Percentiles rank a stretch among this genome's conserved stretches.
These are phyloP conservation scores for Galerucella pusilla DNA, from an alignment of 2,888 invertebrate species.

Conservation along the genomic window DNA sequence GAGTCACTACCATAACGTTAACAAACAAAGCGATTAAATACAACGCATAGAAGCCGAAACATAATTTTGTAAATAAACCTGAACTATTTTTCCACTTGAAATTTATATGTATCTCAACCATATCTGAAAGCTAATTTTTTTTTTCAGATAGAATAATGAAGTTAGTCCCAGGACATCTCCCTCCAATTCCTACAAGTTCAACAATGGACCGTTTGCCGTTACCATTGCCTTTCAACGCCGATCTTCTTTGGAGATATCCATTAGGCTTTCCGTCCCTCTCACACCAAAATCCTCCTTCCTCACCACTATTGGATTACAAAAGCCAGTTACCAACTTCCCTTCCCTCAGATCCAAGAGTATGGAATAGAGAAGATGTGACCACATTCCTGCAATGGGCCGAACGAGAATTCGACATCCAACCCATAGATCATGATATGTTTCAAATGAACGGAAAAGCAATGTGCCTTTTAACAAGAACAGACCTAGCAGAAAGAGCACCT, in stretches of 20 bases:
- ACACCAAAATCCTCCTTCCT: slow-evolving; percentile 71
- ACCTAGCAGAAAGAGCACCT: slow-evolving; percentile 91
- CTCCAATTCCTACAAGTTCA: slow-evolving; percentile 62
- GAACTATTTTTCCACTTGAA: too few species aligned
- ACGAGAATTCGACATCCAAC: slow-evolving; percentile 90
- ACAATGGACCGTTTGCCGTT: slow-evolving; percentile 79
- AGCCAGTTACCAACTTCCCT: slow-evolving; percentile 85
- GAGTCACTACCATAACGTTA: too few species aligned
- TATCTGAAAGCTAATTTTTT: slow-evolving; percentile 29
- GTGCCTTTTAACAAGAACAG: slow-evolving; percentile 88
- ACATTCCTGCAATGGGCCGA: slow-evolving; percentile 92
- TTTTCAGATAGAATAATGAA: slow-evolving; percentile 63
- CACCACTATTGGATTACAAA: slow-evolving; percentile 85
- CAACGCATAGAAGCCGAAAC: too few species aligned
- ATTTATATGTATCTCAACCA: not conserved
- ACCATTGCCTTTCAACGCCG: slow-evolving; percentile 83
- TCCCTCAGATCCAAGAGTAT: slow-evolving; percentile 88
- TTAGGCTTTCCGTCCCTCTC: slow-evolving; percentile 78
- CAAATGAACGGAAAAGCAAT: slow-evolving; percentile 98
- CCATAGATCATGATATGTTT: slow-evolving; percentile 92
- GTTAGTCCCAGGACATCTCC: slow-evolving; percentile 66
- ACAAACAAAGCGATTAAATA: too few species aligned
- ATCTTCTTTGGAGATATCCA: slow-evolving; percentile 89
- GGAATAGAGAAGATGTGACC: slow-evolving; percentile 90
- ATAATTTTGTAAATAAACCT: too few species aligned